Conservation (phyloP, 2,888 invertebrate species). For the Deilephila porcellus region DNA sequence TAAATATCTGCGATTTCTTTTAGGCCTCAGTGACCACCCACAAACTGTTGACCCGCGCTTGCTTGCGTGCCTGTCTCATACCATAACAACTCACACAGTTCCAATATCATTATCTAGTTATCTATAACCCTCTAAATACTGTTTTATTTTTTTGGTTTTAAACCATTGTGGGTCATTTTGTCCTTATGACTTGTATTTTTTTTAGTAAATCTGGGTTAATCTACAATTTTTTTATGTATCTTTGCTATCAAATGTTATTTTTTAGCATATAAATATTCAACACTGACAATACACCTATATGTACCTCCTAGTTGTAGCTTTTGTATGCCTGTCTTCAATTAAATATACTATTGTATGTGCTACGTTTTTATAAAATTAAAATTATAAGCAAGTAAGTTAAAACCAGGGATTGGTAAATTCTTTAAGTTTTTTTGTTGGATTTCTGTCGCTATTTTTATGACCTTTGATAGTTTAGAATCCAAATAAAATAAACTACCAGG, state of each 20-base stretch:
- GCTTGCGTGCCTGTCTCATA: too few species aligned
- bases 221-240: background rate
- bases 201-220: background rate
- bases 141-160: too few species aligned
- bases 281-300: constrained; percentile 48
- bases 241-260: background rate
- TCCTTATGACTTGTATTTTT: background rate
- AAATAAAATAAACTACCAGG: too few species aligned
- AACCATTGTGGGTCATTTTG: background rate
- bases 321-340: constrained; percentile 21
- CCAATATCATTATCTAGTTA: background rate
- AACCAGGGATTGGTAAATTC: background rate
- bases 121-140: too few species aligned
- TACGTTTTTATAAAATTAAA: background rate
- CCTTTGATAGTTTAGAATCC: too few species aligned
- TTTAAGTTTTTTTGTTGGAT: too few species aligned
- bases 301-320: constrained; percentile 33
- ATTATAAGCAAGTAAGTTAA: constrained; percentile 8
- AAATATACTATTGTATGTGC: background rate
- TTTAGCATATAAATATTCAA: constrained; percentile 37
- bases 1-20: too few species aligned
- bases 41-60: too few species aligned
- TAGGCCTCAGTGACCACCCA: too few species aligned
- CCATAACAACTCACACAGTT: background rate
- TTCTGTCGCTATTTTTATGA: too few species aligned